Percentiles rank a stretch among this genome's conserved stretches.
These are phyloP conservation scores for Linyphia triangularis DNA, from an alignment of 2,888 invertebrate genomes.

Conservation along the genomic window DNA sequence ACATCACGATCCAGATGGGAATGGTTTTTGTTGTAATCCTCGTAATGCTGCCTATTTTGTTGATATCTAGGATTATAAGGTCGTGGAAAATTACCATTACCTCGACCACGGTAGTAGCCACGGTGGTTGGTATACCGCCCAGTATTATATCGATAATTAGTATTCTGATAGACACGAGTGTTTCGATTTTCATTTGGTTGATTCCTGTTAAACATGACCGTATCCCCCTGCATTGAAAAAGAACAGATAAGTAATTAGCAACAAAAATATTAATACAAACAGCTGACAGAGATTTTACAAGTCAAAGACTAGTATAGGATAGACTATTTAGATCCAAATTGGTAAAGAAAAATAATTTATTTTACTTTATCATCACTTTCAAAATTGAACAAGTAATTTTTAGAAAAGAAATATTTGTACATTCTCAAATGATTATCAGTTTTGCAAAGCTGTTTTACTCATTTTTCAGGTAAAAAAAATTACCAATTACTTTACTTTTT, in stretches of 20 bases:
- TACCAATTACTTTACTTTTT: too few relatives aligned
- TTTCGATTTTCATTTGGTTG: constrained; percentile 39
- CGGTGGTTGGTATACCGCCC: constrained; percentile 18
- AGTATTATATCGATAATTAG: neutral
- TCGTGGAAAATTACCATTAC: constrained; percentile 13
- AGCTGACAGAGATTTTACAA: too few relatives aligned
- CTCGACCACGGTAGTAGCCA: constrained; percentile 21
- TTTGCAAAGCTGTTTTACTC: too few relatives aligned
- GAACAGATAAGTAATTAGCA: neutral
- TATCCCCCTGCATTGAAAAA: constrained; percentile 34
- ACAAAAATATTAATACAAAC: too few relatives aligned
- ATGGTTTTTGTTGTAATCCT: constrained; percentile 44
- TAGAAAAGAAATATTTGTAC: too few relatives aligned
- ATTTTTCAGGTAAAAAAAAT: too few relatives aligned
- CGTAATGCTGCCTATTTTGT: constrained; percentile 9
- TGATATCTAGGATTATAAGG: constrained; percentile 15
- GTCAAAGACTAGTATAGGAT: too few relatives aligned
- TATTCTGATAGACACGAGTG: constrained; percentile 55
- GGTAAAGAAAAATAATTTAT: too few relatives aligned
- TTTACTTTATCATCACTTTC: too few relatives aligned
- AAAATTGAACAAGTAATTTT: too few relatives aligned
- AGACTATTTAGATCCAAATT: too few relatives aligned
- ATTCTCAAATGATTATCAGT: too few relatives aligned
- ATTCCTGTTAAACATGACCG: constrained; percentile 3
- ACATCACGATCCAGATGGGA: constrained; percentile 45